These are phyloP conservation scores for Pangasius sanitwongsei DNA, from an alignment of 2,797 vertebrate species.

Conservation along the genomic window DNA sequence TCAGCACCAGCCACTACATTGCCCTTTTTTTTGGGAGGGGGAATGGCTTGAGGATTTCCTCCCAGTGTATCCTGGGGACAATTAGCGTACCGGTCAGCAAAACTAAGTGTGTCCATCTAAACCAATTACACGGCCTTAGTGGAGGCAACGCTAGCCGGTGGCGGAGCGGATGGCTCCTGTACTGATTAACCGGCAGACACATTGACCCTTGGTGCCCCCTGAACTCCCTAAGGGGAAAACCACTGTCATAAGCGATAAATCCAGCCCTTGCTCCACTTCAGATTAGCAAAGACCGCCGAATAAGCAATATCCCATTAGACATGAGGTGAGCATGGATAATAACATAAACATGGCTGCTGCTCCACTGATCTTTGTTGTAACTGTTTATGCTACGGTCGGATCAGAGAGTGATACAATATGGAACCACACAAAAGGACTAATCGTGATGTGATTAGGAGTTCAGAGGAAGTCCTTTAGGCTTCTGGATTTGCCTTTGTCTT, in stretches of 20 bases:
- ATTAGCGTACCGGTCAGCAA: conserved; percentile 55
- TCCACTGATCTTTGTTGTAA: conserved; percentile 42
- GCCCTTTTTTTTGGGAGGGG: conserved; percentile 21
- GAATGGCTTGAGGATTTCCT: conserved; percentile 47
- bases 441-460: conserved; percentile 45
- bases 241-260: conserved; percentile 62
- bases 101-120: conserved; percentile 62
- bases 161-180: conserved; percentile 56
- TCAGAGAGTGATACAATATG: conserved; percentile 24
- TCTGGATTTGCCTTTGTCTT: conserved; percentile 24
- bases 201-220: conserved; percentile 59
- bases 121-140: conserved; percentile 57
- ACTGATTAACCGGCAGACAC: conserved; percentile 64
- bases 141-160: conserved; percentile 52
- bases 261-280: conserved; percentile 47
- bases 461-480: conserved; percentile 33
- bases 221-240: conserved; percentile 56
- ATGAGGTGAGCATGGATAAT: conserved; percentile 43
- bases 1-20: conserved; percentile 33
- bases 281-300: conserved; percentile 36
- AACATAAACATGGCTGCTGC: conserved; percentile 50
- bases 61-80: conserved; percentile 50
- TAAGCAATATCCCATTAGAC: conserved; percentile 53
- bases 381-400: conserved; percentile 33
- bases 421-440: conserved; percentile 27